Conservation (phyloP, 2,113 vertebrate genomes). For the Ailurus styani region DNA sequence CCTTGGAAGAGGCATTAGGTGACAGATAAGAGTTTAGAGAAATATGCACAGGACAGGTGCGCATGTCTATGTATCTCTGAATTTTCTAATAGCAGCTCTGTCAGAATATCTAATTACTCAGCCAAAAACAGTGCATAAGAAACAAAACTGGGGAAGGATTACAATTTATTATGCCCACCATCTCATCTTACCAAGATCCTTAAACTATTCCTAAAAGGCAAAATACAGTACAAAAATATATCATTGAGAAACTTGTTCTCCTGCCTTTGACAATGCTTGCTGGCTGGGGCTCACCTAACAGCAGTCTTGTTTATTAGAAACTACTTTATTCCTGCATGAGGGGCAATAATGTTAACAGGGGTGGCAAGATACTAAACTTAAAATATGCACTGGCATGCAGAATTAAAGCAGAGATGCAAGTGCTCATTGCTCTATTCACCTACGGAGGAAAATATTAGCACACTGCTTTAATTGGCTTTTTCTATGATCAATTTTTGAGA, state of each 20-base stretch:
- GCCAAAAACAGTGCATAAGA: neutral
- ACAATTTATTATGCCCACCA: neutral
- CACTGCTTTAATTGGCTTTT: constrained; percentile 64
- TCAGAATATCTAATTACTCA: neutral
- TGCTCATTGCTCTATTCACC: constrained; percentile 48
- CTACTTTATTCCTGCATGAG: neutral
- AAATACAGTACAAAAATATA: neutral
- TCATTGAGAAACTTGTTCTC: neutral
- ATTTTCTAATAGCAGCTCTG: neutral
- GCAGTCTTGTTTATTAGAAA: constrained; percentile 23
- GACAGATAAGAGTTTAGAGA: neutral
- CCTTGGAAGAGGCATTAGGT: neutral
- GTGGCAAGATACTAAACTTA: constrained; percentile 44
- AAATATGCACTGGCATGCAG: constrained; percentile 63
- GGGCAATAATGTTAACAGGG: neutral
- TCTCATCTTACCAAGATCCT: neutral
- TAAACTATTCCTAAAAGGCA: neutral
- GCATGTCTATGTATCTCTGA: rapidly evolving
- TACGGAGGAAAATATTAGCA: constrained; percentile 63
- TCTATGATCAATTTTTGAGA: constrained; percentile 42
- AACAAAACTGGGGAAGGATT: neutral
- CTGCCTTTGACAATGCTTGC: neutral
- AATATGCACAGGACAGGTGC: neutral
- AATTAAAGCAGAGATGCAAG: constrained; percentile 48
- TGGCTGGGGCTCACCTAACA: neutral